phyloP scores from a whole-genome alignment of 2,797 vertebrate genomes.

The Chromis chromis region DNA sequence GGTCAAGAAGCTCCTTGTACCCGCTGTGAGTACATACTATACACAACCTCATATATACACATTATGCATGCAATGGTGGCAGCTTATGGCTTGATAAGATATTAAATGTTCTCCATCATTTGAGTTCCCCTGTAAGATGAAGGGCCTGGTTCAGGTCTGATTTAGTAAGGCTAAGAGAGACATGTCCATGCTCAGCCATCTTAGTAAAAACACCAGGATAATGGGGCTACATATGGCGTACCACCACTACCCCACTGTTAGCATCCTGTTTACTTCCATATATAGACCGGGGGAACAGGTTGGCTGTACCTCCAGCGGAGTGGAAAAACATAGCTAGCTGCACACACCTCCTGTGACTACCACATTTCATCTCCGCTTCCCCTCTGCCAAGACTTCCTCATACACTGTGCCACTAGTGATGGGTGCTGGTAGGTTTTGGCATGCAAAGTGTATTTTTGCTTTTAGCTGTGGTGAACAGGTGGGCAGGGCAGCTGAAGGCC shows the following conservation, averaged over 20 bases:
- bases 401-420: constrained; percentile 45
- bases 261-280: constrained; percentile 74
- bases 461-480: constrained; percentile 73
- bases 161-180: constrained; percentile 30
- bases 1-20: constrained; percentile 89
- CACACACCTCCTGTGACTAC: constrained; percentile 57
- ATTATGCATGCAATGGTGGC: background rate
- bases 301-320: constrained; percentile 59
- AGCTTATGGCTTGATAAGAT: constrained; percentile 1
- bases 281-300: constrained; percentile 71
- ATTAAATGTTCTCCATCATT: constrained; percentile 15
- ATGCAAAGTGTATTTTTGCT: constrained; percentile 28
- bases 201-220: constrained; percentile 37
- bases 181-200: constrained; percentile 20
- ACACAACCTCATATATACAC: background rate
- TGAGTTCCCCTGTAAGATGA: constrained; percentile 12
- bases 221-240: constrained; percentile 61
- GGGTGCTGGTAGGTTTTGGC: constrained; percentile 56
- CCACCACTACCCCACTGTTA: constrained; percentile 52
- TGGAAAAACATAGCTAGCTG: constrained; percentile 62
- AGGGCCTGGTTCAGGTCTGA: constrained; percentile 6
- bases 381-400: constrained; percentile 57
- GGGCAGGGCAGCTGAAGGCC: constrained; percentile 73
- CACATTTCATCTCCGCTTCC: constrained; percentile 65
- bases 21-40: constrained; percentile 83